phyloP scores from a whole-genome alignment of 2,797 vertebrate species.

The Thamnophis elegans region DNA sequence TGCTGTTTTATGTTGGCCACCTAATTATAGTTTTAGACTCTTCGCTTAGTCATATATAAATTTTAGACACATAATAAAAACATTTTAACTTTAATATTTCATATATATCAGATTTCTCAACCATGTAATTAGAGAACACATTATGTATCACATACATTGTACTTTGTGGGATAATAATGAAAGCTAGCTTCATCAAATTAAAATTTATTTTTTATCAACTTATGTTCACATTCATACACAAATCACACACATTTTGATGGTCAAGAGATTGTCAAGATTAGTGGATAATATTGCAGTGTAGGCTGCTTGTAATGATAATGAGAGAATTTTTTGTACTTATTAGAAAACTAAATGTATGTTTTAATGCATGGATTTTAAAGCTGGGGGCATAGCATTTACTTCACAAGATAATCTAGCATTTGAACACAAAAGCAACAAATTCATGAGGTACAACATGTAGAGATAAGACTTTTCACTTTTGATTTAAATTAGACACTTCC shows the following conservation, averaged over 20 bases:
- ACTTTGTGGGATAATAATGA: neutral
- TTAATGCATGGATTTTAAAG: neutral
- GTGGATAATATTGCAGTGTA: neutral
- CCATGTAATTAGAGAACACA: neutral
- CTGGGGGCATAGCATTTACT: neutral
- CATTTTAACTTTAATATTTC: neutral
- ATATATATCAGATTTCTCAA: neutral
- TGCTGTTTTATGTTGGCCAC: neutral
- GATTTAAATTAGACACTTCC: neutral
- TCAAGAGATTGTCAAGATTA: neutral
- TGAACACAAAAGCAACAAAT: neutral
- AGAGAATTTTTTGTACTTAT: neutral
- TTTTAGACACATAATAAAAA: neutral
- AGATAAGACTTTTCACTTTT: neutral
- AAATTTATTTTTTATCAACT: neutral
- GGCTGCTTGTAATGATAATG: neutral
- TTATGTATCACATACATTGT: neutral
- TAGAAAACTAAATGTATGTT: neutral
- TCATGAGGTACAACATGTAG: neutral
- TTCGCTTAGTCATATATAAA: neutral
- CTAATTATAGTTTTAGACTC: neutral
- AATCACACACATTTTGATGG: neutral
- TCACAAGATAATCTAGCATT: neutral
- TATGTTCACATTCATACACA: neutral
- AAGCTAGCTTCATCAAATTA: neutral